Base-by-base conservation (phyloP, 2,888 invertebrate genomes). In the Phortica magna region DNA sequence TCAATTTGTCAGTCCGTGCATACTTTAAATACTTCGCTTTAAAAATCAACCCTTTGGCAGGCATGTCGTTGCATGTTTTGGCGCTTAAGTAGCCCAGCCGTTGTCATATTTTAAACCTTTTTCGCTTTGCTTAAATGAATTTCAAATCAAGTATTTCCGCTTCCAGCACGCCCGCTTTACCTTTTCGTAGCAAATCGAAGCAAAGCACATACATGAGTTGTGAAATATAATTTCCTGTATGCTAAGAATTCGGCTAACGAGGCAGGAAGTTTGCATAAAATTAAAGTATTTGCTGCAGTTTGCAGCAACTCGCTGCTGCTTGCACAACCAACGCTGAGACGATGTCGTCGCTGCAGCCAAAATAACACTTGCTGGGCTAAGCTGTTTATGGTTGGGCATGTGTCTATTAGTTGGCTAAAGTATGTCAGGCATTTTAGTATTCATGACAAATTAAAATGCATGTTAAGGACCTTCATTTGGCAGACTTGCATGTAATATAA, bases 221-320 rank as follows among this genome's bases (percentile, higher is more conserved):
- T 76, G 43, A 82, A 83, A 80, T 78, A 83, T 78, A 79, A 82
- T 83, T 82, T 83, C 83, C 81, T 77, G 79, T 43, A 65, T 73
- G 76, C 48, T 72, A 57, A 57, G 73, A 71, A 78, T 64, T 31
- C 64, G 80, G 78, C 70, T 71, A 71, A 71, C 70, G 39, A 71
- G 70, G 68, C 73, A 76, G 78, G 78, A 83, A 82, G 78, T 71
- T 64, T 12, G 31, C 73, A 73, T 76, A 71, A 78, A 78, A 70
- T 76, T 80, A 19, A 42, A 76, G 53, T 76, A 67, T 74, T 22
- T 77, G 64, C 70, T 68, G 68, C 68, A 67, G 67, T 41, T 67
- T 67, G 22, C 7, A 31, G 7, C 43, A 42, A 7, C 1, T 7
- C 39, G 65, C 65, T 67, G 7, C 42, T 61, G 22, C 61, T 61